Base-by-base conservation (phyloP, 2,113 vertebrate species). In the Chauna torquata region DNA sequence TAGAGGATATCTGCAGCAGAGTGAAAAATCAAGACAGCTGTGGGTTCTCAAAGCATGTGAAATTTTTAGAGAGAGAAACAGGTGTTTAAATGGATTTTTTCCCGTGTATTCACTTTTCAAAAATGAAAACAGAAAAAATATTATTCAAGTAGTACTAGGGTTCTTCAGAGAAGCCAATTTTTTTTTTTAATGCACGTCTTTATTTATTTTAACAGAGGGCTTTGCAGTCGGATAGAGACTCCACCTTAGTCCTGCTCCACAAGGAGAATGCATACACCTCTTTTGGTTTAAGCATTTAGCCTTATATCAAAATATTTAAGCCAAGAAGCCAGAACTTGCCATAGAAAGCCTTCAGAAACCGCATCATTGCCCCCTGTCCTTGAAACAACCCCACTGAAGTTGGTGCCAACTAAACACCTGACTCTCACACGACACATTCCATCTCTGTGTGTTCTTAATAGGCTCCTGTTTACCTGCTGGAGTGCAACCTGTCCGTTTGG, bases 371-470 rank as follows among this genome's bases (percentile, higher is more conserved):
- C 66, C 52, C 0, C 0, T 52, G 82, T 44, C 90, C 94, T 88
- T 86, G 88, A 61, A 79, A 44, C 6, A 2, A 65, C 79, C 94
- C 83, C 59, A 5, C 76, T 1, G 18, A 70, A 91, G 74, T 52
- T 92, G 93, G 89, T 45, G 88, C 79, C 91, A 45, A 88, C 77
- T 93, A 94, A 96, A 84, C 3, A 57, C 74, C 12, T 12, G 1
- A 44, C 1, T 1, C 54, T 92, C 75, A 84, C 24, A 82, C 44
- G 23, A 95, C 94, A 97, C 69, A 50, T 96, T 97, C 96, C 85
- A 86, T 98, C 96, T 97, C 87, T 90, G 79, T 80, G 83, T 89
- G 94, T 57, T 97, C 94, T 95, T 96, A 98, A 97, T 96, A 49
- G 11, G 74, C 90, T 90, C 61, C 91, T 42, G n/a, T 90, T 50